phyloP scores from a whole-genome alignment of 92 coral and sea anemone genomes.

The Epizoanthus rinbou region DNA sequence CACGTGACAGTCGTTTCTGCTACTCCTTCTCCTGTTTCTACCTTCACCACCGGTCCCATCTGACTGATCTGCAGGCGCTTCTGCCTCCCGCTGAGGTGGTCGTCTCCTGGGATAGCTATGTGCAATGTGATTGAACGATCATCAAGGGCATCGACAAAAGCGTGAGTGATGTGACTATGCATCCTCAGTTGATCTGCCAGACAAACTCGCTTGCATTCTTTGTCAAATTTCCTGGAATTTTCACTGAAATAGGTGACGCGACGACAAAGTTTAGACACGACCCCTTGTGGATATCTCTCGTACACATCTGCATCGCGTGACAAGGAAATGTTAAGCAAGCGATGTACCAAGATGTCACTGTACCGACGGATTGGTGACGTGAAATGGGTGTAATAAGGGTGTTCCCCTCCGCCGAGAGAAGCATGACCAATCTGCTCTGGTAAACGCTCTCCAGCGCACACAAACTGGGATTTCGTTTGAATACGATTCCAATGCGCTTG shows the following conservation, averaged over 20 bases:
- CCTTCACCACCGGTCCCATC: constrained; percentile 50
- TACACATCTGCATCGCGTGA: constrained; percentile 7
- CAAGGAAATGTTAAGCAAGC: constrained; percentile 50
- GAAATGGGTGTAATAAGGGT: constrained; percentile 69
- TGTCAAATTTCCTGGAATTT: constrained; percentile 68
- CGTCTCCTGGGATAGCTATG: constrained; percentile 55
- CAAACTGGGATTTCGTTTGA: constrained; percentile 57
- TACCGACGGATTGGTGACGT: constrained; percentile 98
- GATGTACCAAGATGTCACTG: constrained; percentile 86
- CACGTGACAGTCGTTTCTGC: constrained; percentile 53
- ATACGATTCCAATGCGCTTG: constrained; percentile 55
- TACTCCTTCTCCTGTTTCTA: constrained; percentile 22
- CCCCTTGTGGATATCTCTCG: constrained; percentile 45
- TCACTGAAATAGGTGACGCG: constrained; percentile 72
- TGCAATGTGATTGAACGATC: constrained; percentile 55
- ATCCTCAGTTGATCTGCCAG: constrained; percentile 62
- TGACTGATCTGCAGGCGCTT: constrained; percentile 58
- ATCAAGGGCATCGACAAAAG: constrained; percentile 66
- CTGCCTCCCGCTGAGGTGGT: constrained; percentile 53
- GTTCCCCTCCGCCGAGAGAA: constrained; percentile 30
- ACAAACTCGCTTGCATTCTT: constrained; percentile 64
- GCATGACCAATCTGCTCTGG: constrained; percentile 20
- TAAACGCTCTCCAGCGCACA: constrained; percentile 45
- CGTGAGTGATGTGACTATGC: constrained; percentile 48
- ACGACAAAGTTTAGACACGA: constrained; percentile 74